Percentiles rank a stretch among this genome's conserved stretches.
Conservation (phyloP, 2,888 invertebrate genomes). For the Seladonia tumulorum region DNA sequence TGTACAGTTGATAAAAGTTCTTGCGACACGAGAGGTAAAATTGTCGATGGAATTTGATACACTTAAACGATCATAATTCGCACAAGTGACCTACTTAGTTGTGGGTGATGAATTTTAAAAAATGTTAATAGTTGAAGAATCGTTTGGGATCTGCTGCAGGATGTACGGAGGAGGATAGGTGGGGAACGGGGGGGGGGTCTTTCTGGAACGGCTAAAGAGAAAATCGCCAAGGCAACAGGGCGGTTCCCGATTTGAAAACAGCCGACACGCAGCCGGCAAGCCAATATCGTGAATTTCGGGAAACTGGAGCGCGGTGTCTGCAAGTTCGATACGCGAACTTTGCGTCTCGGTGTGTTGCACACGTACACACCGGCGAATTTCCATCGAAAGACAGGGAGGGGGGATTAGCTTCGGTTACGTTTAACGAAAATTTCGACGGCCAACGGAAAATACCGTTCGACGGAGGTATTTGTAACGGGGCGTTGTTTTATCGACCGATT, state of each 20-base stretch:
- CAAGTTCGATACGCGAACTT: slow-evolving; percentile 13
- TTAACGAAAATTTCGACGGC: slow-evolving; percentile 10
- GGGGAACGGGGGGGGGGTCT: neutral
- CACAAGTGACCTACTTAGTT: neutral
- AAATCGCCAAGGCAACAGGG: slow-evolving; percentile 19
- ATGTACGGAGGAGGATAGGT: neutral
- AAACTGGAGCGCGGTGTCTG: slow-evolving; percentile 18
- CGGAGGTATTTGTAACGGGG: neutral
- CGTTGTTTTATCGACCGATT: neutral
- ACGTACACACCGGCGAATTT: neutral
- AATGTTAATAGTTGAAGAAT: neutral
- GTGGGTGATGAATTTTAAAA: neutral
- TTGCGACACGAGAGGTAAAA: too few relatives aligned
- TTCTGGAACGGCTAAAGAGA: slow-evolving; percentile 19
- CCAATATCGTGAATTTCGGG: slow-evolving; percentile 32
- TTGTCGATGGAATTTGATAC: too few relatives aligned
- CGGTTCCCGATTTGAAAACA: neutral
- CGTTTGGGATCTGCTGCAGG: neutral
- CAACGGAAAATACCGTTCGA: neutral
- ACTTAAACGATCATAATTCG: neutral
- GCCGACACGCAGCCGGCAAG: slow-evolving; percentile 4
- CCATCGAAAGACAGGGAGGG: neutral
- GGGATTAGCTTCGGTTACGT: neutral
- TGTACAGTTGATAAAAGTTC: too few relatives aligned
- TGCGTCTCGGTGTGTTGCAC: neutral